These are phyloP conservation scores for Epizoanthus illoricatus DNA, from an alignment of 92 coral and sea anemone genomes.

Conservation along the genomic window DNA sequence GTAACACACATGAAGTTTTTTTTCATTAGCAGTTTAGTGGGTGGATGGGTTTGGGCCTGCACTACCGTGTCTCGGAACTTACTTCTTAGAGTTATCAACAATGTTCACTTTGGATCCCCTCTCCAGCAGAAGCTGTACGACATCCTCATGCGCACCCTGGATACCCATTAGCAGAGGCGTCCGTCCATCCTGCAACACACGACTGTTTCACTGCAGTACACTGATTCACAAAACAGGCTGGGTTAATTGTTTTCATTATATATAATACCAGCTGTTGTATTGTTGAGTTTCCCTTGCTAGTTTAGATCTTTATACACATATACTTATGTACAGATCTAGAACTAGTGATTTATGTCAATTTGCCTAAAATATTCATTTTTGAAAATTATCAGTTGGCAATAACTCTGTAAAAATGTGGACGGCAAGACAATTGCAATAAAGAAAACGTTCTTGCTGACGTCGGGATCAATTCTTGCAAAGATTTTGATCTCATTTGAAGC, in stretches of 20 bases:
- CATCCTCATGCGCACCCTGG: constrained; percentile 87
- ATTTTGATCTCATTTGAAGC: no score
- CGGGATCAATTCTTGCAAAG: no score
- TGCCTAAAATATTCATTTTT: no score
- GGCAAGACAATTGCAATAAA: no score
- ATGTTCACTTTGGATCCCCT: constrained; percentile 93
- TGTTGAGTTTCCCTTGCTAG: not conserved
- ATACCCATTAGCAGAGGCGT: constrained; percentile 91
- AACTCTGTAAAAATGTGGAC: no score
- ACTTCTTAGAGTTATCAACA: constrained; percentile 91
- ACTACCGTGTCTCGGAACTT: constrained; percentile 19
- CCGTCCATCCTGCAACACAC: constrained; percentile 77
- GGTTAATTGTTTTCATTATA: not conserved
- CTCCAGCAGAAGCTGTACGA: constrained; percentile 77
- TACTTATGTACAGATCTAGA: no score
- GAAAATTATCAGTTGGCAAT: no score
- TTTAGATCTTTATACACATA: not conserved
- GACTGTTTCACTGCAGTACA: not conserved
- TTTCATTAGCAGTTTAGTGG: no score
- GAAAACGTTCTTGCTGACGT: no score
- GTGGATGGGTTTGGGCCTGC: not conserved
- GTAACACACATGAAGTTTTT: no score
- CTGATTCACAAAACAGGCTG: not conserved
- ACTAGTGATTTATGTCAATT: no score
- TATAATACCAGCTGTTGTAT: no score